Evolutionary conservation across 2,888 invertebrate species (phyloP).

Genomic region (Erynnis tages): DNA sequence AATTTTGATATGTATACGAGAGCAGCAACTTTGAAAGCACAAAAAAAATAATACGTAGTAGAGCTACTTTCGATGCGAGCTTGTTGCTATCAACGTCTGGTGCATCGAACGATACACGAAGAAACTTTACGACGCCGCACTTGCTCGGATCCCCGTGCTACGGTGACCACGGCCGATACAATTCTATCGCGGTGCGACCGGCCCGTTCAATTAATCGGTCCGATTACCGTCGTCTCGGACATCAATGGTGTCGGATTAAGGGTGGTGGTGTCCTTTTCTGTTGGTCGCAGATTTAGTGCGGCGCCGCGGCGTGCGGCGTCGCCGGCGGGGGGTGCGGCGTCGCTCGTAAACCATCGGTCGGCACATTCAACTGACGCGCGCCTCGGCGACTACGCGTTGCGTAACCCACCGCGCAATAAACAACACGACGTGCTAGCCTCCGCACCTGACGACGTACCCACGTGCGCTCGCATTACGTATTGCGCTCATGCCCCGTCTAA

Average conservation of each 20-base stretch:
- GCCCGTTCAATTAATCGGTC: constrained; percentile 74
- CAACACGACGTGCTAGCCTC: constrained; percentile 70
- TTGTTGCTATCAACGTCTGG: constrained; percentile 74
- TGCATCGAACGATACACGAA: constrained; percentile 81
- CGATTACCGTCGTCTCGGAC: constrained; percentile 75
- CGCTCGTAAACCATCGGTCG: constrained; percentile 80
- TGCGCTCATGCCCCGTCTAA: constrained; percentile 74
- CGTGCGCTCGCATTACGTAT: constrained; percentile 76
- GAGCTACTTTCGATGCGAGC: constrained; percentile 59
- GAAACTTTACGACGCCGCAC: constrained; percentile 80
- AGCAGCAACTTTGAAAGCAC: no score
- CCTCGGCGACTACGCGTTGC: constrained; percentile 80
- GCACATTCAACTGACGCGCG: constrained; percentile 81
- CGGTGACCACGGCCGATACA: constrained; percentile 68
- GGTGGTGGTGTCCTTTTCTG: constrained; percentile 76
- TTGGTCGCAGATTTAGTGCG: constrained; percentile 80
- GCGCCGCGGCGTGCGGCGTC: constrained; percentile 78
- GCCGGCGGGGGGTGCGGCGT: constrained; percentile 67
- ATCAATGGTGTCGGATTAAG: constrained; percentile 75
- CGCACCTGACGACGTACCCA: constrained; percentile 67
- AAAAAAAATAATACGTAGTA: constrained; percentile 43
- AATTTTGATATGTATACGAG: no score
- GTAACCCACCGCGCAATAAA: constrained; percentile 77
- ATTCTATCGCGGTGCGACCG: constrained; percentile 69
- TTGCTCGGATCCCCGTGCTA: constrained; percentile 71